Percentiles rank a stretch among this genome's conserved stretches.
Conservation (phyloP, 2,113 vertebrate genomes). For the Gila orcuttii region DNA sequence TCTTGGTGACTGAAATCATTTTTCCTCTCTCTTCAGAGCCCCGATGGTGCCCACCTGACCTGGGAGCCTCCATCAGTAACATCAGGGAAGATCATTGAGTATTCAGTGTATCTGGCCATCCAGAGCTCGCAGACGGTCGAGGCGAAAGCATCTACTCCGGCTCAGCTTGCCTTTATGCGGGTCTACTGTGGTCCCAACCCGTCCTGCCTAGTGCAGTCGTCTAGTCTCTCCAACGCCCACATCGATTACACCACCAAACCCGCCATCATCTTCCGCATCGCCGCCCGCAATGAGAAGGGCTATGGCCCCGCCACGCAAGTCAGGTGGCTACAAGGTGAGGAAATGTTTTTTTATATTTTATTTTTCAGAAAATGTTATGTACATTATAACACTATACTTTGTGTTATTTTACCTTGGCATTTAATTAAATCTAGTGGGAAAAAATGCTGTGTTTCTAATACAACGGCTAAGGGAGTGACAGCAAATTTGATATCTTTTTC, state of each 20-base stretch:
- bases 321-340: conserved; percentile 84
- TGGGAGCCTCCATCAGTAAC: conserved; percentile 85
- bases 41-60: conserved; percentile 82
- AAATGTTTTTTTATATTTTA: background rate
- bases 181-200: conserved; percentile 84
- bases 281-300: conserved; percentile 84
- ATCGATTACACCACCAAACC: conserved; percentile 86
- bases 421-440: no score
- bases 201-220: conserved; percentile 81
- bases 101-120: conserved; percentile 83
- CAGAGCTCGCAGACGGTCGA: conserved; percentile 78
- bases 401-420: no score
- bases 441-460: no score
- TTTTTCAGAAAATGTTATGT: no score
- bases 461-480: no score
- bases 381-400: no score
- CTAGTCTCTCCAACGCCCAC: conserved; percentile 82
- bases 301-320: conserved; percentile 85
- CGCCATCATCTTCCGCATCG: conserved; percentile 85
- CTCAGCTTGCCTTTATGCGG: conserved; percentile 83
- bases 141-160: conserved; percentile 72
- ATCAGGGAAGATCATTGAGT: conserved; percentile 83
- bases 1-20: background rate
- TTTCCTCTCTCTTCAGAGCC: conserved; percentile 69
- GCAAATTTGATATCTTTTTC: no score